Conservation (phyloP, 1,140 invertebrate species). For the Sitophilus oryzae region DNA sequence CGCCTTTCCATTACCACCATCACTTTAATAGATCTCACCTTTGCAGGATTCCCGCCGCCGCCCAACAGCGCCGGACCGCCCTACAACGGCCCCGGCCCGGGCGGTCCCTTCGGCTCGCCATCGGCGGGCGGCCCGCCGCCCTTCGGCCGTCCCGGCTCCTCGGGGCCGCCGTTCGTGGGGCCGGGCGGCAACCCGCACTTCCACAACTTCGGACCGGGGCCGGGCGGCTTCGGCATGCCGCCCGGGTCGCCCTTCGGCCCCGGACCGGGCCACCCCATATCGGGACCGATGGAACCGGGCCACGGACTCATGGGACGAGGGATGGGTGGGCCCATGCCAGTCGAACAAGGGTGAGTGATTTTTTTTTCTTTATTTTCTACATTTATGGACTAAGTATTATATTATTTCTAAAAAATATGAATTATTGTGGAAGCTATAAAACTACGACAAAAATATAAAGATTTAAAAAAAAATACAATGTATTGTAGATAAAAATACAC, state of each 20-base stretch:
- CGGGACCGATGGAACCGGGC: slow-evolving; percentile 53
- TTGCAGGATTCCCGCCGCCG: slow-evolving; percentile 55
- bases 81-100: slow-evolving; percentile 58
- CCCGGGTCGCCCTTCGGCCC: slow-evolving; percentile 62
- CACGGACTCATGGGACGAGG: slow-evolving; percentile 53
- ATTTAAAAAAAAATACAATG: no score
- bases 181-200: slow-evolving; percentile 60
- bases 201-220: slow-evolving; percentile 54
- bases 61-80: slow-evolving; percentile 55
- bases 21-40: no score
- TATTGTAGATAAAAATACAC: no score
- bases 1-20: no score
- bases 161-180: slow-evolving; percentile 61
- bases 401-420: no score
- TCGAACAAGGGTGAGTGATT: slow-evolving; percentile 67
- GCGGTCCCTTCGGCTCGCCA: slow-evolving; percentile 56
- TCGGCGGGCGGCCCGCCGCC: slow-evolving; percentile 55
- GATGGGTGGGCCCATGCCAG: slow-evolving; percentile 61
- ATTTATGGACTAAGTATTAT: background rate
- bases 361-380: slow-evolving; percentile 1
- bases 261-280: slow-evolving; percentile 57
- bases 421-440: no score
- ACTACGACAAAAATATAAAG: no score
- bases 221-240: slow-evolving; percentile 62
- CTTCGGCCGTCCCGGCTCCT: slow-evolving; percentile 61